Percentiles rank a stretch among this genome's conserved stretches.
Evolutionary conservation across 2,888 invertebrate species (phyloP).

Genomic region (Mechanitis messenoides): DNA sequence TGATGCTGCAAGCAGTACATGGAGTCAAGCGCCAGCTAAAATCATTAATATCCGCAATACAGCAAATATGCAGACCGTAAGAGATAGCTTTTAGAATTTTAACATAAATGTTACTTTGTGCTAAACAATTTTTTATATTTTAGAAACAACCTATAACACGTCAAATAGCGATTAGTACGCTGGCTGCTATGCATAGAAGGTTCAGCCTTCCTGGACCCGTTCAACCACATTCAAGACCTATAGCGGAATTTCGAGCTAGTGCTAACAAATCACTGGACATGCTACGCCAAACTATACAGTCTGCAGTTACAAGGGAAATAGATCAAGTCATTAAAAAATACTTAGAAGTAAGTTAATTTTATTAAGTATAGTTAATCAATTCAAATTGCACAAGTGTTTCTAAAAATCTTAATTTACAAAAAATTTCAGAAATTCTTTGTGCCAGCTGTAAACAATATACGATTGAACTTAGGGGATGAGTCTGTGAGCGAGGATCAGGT

Average conservation of each 20-base stretch:
- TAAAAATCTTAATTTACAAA: slow-evolving; percentile 16
- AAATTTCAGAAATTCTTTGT: slow-evolving; percentile 85
- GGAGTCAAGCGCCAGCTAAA: slow-evolving; percentile 59
- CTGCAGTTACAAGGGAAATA: slow-evolving; percentile 86
- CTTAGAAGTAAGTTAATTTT: slow-evolving; percentile 76
- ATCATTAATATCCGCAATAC: slow-evolving; percentile 48
- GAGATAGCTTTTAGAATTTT: slow-evolving; percentile 9
- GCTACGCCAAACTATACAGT: slow-evolving; percentile 84
- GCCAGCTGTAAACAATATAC: slow-evolving; percentile 86
- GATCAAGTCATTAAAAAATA: slow-evolving; percentile 86
- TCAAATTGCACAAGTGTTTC: too few species aligned
- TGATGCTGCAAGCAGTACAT: slow-evolving; percentile 47
- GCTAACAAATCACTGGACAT: slow-evolving; percentile 85
- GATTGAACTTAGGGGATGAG: slow-evolving; percentile 83
- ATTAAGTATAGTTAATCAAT: too few species aligned
- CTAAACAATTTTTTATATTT: slow-evolving; percentile 31
- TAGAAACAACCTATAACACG: slow-evolving; percentile 73
- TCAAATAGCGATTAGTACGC: slow-evolving; percentile 83
- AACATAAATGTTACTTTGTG: slow-evolving; percentile 6
- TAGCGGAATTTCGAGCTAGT: slow-evolving; percentile 76
- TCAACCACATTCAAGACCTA: slow-evolving; percentile 69
- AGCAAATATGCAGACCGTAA: slow-evolving; percentile 60
- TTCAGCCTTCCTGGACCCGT: slow-evolving; percentile 76
- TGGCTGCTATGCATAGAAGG: slow-evolving; percentile 78
- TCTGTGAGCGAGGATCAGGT: slow-evolving; percentile 86